Conservation (phyloP, 2,113 vertebrate genomes). For the Empidonax traillii region DNA sequence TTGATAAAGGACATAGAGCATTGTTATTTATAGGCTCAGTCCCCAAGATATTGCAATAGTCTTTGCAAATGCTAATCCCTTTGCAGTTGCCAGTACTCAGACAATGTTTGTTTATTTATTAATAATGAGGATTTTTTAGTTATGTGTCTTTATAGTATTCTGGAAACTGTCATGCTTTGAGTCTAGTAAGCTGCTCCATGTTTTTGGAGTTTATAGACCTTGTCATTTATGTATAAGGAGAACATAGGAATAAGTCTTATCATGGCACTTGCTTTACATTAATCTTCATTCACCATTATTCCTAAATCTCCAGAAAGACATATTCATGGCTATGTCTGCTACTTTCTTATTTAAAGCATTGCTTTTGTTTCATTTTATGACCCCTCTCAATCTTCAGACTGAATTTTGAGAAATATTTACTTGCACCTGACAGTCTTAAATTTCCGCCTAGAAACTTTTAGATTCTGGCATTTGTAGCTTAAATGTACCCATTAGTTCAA, state of each 20-base stretch:
- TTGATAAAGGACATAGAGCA: background rate
- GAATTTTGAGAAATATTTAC: background rate
- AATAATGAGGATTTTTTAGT: background rate
- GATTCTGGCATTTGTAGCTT: background rate
- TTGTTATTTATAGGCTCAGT: background rate
- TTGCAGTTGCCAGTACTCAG: background rate
- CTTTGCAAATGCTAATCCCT: background rate
- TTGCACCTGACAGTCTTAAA: background rate
- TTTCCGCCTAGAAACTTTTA: background rate
- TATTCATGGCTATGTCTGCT: background rate
- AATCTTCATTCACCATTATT: background rate
- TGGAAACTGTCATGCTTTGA: background rate
- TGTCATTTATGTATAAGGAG: background rate
- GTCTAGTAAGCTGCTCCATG: background rate
- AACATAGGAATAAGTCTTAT: background rate
- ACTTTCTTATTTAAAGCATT: background rate
- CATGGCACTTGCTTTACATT: background rate
- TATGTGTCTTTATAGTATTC: background rate
- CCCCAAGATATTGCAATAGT: background rate
- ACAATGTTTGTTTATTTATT: background rate
- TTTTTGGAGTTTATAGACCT: background rate
- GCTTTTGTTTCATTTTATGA: background rate
- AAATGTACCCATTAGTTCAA: background rate
- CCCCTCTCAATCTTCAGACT: background rate
- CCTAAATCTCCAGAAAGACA: background rate